Evolutionary conservation across 2,797 vertebrate genomes (phyloP).

Genomic region (Bufotes viridis): DNA sequence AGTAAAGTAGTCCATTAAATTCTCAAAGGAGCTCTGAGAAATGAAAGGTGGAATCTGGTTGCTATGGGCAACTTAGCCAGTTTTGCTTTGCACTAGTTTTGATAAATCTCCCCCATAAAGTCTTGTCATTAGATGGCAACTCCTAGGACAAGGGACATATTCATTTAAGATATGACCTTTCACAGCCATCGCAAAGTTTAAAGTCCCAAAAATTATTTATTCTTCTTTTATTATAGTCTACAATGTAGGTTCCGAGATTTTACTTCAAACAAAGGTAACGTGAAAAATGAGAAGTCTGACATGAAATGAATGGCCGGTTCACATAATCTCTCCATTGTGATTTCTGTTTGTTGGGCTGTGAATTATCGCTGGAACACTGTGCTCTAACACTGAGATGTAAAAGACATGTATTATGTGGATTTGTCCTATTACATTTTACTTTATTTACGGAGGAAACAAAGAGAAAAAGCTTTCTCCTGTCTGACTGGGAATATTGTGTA

Average conservation of each 20-base stretch:
- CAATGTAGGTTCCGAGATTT: background rate
- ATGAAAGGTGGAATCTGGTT: no score
- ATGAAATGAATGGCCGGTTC: background rate
- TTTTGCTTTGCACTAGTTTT: no score
- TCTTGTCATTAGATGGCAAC: background rate
- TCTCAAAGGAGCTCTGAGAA: no score
- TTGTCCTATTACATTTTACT: background rate
- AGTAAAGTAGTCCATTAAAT: no score
- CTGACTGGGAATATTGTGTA: background rate
- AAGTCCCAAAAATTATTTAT: background rate
- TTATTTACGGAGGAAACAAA: slow-evolving; percentile 16
- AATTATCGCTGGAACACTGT: slow-evolving; percentile 16
- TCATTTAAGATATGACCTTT: background rate
- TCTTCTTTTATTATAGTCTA: background rate
- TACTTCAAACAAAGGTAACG: background rate
- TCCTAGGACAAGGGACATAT: background rate
- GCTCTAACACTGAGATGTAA: background rate
- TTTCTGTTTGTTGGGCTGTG: slow-evolving; percentile 30
- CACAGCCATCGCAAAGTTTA: background rate
- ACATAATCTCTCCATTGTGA: slow-evolving; percentile 18
- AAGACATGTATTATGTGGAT: slow-evolving; percentile 5
- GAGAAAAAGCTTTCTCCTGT: slow-evolving; percentile 10
- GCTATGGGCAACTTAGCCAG: no score
- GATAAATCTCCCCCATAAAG: no score
- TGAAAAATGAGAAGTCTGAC: background rate